phyloP scores from a whole-genome alignment of 2,113 vertebrate species.

The Alligator sinensis region DNA sequence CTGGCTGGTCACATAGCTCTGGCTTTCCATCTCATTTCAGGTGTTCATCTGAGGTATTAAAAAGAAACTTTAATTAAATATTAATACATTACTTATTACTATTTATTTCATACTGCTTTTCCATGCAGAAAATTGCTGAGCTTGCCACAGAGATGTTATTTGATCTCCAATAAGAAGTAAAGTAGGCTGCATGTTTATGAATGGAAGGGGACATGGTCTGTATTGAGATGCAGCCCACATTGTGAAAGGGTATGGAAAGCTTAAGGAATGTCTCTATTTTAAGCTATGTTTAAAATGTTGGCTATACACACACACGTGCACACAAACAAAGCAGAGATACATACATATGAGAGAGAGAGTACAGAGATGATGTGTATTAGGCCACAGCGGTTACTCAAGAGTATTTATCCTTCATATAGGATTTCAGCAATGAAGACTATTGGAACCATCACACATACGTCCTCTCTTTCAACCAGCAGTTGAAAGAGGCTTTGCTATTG shows the following conservation, averaged over 20 bases:
- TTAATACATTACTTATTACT: conserved; percentile 60
- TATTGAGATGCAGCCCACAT: neutral
- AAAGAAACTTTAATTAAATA: conserved; percentile 50
- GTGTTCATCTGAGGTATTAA: conserved; percentile 40
- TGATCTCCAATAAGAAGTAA: conserved; percentile 41
- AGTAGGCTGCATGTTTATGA: neutral
- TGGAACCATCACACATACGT: neutral
- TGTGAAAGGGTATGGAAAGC: neutral
- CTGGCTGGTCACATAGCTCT: conserved; percentile 7
- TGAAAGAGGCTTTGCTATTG: fast-evolving
- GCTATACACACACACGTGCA: too few relatives aligned
- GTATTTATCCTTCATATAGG: neutral
- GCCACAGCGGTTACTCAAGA: neutral
- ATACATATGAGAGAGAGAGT: neutral
- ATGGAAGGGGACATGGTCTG: neutral
- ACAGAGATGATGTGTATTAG: neutral
- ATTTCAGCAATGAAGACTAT: too few relatives aligned
- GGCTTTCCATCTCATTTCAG: conserved; percentile 38
- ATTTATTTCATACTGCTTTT: conserved; percentile 51
- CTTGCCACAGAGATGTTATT: conserved; percentile 26
- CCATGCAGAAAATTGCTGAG: conserved; percentile 55
- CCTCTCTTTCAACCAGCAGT: neutral
- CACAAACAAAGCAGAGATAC: too few relatives aligned
- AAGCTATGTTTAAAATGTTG: neutral
- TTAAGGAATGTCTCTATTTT: neutral